Evolutionary conservation across 2,888 invertebrate species (phyloP).

Genomic region (Isoperla grammatica): DNA sequence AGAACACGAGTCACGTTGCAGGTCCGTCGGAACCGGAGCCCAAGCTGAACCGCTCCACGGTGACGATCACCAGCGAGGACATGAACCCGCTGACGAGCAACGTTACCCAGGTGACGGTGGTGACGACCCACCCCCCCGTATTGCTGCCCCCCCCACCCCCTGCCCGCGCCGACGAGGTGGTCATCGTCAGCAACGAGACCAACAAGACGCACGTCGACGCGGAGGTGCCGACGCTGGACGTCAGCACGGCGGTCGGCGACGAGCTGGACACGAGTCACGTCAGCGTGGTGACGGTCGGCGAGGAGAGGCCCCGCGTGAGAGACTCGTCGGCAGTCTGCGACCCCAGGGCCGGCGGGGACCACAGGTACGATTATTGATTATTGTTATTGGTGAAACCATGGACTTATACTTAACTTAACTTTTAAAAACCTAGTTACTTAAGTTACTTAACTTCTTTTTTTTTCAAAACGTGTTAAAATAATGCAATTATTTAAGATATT

Average conservation of each 20-base stretch:
- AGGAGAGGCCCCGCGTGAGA: conserved; percentile 65
- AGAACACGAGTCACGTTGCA: too few species aligned
- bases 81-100: conserved; percentile 44
- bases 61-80: conserved; percentile 28
- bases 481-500: too few species aligned
- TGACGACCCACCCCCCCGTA: conserved; percentile 74
- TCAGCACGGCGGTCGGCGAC: conserved; percentile 45
- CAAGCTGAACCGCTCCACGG: conserved; percentile 26
- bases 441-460: too few species aligned
- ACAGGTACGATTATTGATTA: conserved; percentile 30
- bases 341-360: conserved; percentile 16
- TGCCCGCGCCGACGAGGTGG: conserved; percentile 56
- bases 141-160: conserved; percentile 42
- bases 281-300: conserved; percentile 85
- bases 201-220: conserved; percentile 70
- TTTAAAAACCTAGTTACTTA: too few species aligned
- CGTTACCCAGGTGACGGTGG: conserved; percentile 75
- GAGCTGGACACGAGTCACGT: conserved; percentile 86
- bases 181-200: conserved; percentile 71
- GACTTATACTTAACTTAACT: too few species aligned
- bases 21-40: conserved; percentile 30
- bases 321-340: conserved; percentile 53
- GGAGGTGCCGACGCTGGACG: conserved; percentile 47
- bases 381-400: too few species aligned
- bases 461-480: too few species aligned